These are phyloP conservation scores for Pangasius mekongensis DNA, from an alignment of 2,797 vertebrate genomes.

Conservation along the genomic window DNA sequence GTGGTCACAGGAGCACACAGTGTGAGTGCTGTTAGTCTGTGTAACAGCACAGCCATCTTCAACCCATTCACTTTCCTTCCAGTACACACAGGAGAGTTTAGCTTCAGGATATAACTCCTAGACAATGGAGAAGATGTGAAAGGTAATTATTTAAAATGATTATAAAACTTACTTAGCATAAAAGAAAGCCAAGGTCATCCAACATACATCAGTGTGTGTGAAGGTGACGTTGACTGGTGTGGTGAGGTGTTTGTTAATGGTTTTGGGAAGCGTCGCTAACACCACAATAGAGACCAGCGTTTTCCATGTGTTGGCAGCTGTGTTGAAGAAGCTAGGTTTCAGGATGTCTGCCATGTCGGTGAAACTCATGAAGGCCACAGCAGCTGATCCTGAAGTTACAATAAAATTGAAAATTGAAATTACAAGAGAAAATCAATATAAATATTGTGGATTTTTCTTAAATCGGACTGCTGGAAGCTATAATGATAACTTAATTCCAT, in stretches of 20 bases:
- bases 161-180: neutral
- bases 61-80: slow-evolving; percentile 68
- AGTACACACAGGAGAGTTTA: slow-evolving; percentile 70
- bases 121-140: neutral
- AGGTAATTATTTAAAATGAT: neutral
- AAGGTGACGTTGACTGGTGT: slow-evolving; percentile 72
- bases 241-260: slow-evolving; percentile 61
- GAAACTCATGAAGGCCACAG: slow-evolving; percentile 30
- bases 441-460: too few species aligned
- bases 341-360: neutral
- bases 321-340: neutral
- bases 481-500: too few species aligned
- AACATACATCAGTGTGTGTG: slow-evolving; percentile 64
- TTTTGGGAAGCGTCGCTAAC: slow-evolving; percentile 57
- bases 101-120: neutral
- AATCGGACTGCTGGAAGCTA: too few species aligned
- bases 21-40: slow-evolving; percentile 59
- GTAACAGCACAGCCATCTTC: slow-evolving; percentile 63
- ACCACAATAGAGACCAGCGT: neutral
- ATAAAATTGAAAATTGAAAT: too few species aligned
- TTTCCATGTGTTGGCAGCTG: neutral
- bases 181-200: neutral
- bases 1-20: slow-evolving; percentile 59
- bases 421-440: too few species aligned
- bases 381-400: neutral